Base-by-base conservation (phyloP, 2,888 invertebrate species). In the Salticus scenicus region DNA sequence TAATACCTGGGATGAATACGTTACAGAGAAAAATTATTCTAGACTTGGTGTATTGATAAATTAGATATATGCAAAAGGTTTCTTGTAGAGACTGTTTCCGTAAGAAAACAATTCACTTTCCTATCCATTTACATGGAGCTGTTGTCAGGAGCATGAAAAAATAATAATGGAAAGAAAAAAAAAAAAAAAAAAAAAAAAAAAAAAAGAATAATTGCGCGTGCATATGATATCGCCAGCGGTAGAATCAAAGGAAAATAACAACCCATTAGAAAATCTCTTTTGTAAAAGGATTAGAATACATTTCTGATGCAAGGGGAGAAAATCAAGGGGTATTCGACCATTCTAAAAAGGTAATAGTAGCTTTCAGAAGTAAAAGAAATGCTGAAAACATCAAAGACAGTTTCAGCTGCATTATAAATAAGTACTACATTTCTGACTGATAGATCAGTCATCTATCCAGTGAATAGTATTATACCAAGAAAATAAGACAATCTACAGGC, bases 331-430 rank as follows among this genome's bases (percentile, higher is more conserved):
- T 8, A 28, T 31, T 31, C 30, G 66, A 66, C 17, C 66, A 66
- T 30, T 66, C 66, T 28, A 17, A 31, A n/a, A n/a, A 17, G 17
- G 47, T 47, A 28, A 28, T 66, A 66, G 30, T 66, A 66, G 66
- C 66, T 66, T 66, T 47, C 30, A 72, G 30, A 41, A 67, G 47
- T 27, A 47, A 66, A 27, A 47, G 41, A 47, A 76, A 64, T 42
- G 64, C 28, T 66, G 75, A 66, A 75, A 74, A 47, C 67, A 69
- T 69, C 77, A 33, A 70, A 33, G 69, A 70, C 33, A 30, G 57
- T 70, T 77, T 70, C 30, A 41, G 24, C 37, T 57, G 27, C 66
- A 72, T 80, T 78, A 78, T 70, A 70, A 80, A 80, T 51, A 64
- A n/a, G 57, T 27, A 37, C 57, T 57, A 27, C 63, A 71, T 42